Evolutionary conservation across 92 coral and sea anemone genomes (phyloP), one percentile per base, ranked within the genome.

Genomic region (Diadumene lineata): DNA sequence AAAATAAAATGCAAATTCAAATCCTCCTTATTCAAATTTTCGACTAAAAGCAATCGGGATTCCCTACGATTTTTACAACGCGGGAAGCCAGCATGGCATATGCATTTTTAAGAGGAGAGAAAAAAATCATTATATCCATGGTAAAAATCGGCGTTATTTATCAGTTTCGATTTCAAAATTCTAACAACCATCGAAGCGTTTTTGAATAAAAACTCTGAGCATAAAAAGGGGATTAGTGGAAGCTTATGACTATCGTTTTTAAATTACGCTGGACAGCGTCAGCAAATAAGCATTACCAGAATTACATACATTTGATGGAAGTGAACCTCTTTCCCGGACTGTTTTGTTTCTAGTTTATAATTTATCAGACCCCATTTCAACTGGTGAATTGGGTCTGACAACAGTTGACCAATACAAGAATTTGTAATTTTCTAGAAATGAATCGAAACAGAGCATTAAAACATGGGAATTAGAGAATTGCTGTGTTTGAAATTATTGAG

Each of bases 11-110:
- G 48, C 23, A 43, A 72, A 72, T 53, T n/a, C 33, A 31, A 32
- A 18, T 72, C 56, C 31, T 56, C 33, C 11, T 72, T 33, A 43
- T 24, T 72, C 27, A 62, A 28, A 62, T 62, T 62, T 19, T 62
- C 43, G 34, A 2, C 7, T 15, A 22, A n/a, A 68, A 17, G 9
- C 58, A 48, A 31, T 65, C 31, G 31, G 66, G 56, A n/a, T 70
- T 31, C 60, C n/a, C 75, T 18, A 31, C 33, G 64, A 56, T 32
- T 34, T 72, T 22, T 30, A 2, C 77, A n/a, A 61, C 33, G 77
- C 77, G 16, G 53, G 48, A 72, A 43, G 22, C 29, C 53, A 6
- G 18, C 8, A 11, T 25, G 30, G 68, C 43, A 30, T 62, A 62
- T 62, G 23, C 68, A 62, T 62, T 62, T 62, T 62, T 62, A 62